Evolutionary conservation across 2,888 invertebrate species (phyloP), one percentile per base, ranked within the genome.

Genomic region (Plebejus argus): DNA sequence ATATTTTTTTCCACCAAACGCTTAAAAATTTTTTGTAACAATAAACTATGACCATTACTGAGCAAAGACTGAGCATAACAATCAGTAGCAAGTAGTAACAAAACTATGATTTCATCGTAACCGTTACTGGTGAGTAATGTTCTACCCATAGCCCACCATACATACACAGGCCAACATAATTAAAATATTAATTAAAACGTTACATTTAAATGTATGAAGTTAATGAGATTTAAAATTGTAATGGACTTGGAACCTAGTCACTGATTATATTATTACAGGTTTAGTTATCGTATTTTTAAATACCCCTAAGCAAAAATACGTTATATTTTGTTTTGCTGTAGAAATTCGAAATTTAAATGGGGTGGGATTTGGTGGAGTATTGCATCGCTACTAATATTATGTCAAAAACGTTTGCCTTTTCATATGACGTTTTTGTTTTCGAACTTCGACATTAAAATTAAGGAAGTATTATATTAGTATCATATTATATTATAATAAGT

Each of bases 141-240:
- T 15, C 15, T 66, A 66, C 28, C 28, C 28, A 66, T 66, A 66
- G 5, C 12, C 20, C 61, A 66, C 66, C 66, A 66, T 66, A 23
- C 66, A 66, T 66, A 23, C 10, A 23, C 20, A 61, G 28, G 66
- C 66, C 15, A 18, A 33, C 61, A 23, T 66, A 28, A 28, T 66
- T 66, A 66, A 66, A 61, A 28, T 66, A 66, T 66, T 66, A 66
- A 66, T 61, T 61, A 61, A 61, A 61, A 61, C 61, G 61, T 61
- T 12, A 61, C 23, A 61, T 61, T 61, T 61, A 12, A 61, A 61
- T 23, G 61, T 23, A 23, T 61, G 23, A 61, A 61, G 61, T 10
- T 61, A 61, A 61, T 61, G 61, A 61, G 23, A 61, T 12, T 61
- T 61, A 1, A 61, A 61, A 61, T 23, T 61, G 20, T 23, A 23